Evolutionary conservation across 2,797 vertebrate species (phyloP), one percentile per base, ranked within the genome.

Genomic region (Adelosebastes latens): DNA sequence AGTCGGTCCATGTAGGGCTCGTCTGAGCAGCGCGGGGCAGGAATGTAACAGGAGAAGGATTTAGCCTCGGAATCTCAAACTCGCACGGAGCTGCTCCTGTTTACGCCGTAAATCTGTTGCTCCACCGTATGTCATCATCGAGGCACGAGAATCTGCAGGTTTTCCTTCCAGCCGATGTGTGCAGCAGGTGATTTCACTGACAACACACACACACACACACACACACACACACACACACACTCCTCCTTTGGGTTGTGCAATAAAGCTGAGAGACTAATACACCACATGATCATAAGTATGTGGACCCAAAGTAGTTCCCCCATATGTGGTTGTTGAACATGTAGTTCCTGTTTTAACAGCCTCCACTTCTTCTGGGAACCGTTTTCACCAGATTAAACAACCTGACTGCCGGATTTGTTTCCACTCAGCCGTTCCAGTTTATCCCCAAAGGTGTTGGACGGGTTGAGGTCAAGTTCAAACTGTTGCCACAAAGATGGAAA

Each of bases 1-100:
- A 82, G 92, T 68, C 93, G 27, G 88, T 87, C 96, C 96, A 91
- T 96, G 88, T 96, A 96, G 93, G 96, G 96, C 77, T 94, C 53
- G 95, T 96, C 95, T 96, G 95, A 89, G 81, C 80, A 1, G 88
- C 89, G 81, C 85, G 1, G 84, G 93, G 81, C 91, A 94, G 94
- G 95, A 96, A 96, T 96, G 94, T 53, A 90, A 89, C 7, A 88
- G 39, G 66, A 42, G 75, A 87, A 87, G 92, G 95, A 94, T 94
- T 94, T 96, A 93, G 86, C 75, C 79, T 80, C 60, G 94, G 95
- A 95, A 96, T 96, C 88, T 89, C 78, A 95, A 92, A 84, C 94
- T 91, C 77, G 94, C 90, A 52, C 24, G 8, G 77, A 80, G 73
- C 86, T 11, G 81, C 89, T 92, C 79, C 82, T 91, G 89, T 94